Conservation (phyloP, 1,140 invertebrate genomes). For the Venturia canescens region DNA sequence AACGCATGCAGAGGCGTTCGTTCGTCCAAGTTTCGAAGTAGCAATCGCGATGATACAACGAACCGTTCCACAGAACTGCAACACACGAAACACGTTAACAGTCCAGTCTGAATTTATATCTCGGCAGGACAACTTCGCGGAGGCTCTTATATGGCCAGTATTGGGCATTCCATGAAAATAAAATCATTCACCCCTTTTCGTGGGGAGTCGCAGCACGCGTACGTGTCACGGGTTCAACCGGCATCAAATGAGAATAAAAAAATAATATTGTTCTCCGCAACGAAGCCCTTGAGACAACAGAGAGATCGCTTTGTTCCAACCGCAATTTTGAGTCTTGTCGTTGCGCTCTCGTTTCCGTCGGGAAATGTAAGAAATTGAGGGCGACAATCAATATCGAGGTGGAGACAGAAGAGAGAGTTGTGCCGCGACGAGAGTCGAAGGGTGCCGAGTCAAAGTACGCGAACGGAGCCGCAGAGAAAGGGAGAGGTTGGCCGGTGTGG, state of each 20-base stretch:
- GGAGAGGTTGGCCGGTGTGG: conserved; percentile 25
- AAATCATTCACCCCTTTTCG: not conserved
- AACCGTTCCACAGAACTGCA: not conserved
- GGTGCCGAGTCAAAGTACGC: conserved; percentile 28
- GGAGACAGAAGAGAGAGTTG: conserved; percentile 54
- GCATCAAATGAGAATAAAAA: not conserved
- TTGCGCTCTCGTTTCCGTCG: conserved; percentile 48
- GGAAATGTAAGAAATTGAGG: conserved; percentile 48
- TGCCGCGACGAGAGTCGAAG: conserved; percentile 44
- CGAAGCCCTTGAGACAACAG: not conserved
- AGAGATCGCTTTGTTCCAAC: not conserved
- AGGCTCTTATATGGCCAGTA: not conserved
- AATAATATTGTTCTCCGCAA: conserved; percentile 29
- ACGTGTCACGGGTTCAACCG: not conserved
- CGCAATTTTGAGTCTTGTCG: conserved; percentile 27
- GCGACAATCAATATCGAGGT: conserved; percentile 71
- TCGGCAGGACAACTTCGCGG: not conserved
- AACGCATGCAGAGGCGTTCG: too few relatives aligned
- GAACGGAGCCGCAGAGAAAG: conserved; percentile 27
- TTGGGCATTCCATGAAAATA: conserved; percentile 15
- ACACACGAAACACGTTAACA: not conserved
- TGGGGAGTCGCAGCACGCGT: not conserved
- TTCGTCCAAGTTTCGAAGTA: not conserved
- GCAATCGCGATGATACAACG: not conserved
- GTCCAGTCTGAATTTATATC: not conserved